A percentile compares a stretch with the other conserved stretches of the same genome.
Evolutionary conservation across 2,797 vertebrate genomes (phyloP).

Genomic region (Aselliscus stoliczkanus): DNA sequence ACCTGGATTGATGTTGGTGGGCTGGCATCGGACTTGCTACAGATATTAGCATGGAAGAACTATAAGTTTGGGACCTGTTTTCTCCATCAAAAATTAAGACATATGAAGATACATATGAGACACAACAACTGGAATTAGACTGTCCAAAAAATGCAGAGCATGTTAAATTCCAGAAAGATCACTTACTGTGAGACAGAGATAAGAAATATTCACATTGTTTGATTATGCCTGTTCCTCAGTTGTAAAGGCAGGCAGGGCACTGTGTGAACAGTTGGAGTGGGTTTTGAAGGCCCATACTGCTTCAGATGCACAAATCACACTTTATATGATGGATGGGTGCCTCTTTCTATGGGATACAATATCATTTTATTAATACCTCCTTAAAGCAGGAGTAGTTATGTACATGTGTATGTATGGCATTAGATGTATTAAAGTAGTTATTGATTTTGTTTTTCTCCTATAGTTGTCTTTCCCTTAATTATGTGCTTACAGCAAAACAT

Average conservation of each 20-base stretch:
- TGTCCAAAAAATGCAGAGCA: not conserved
- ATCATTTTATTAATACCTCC: not conserved
- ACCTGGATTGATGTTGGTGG: not conserved
- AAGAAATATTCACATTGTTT: not conserved
- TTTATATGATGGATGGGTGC: not conserved
- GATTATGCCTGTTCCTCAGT: not conserved
- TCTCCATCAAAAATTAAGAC: not conserved
- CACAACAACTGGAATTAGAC: not conserved
- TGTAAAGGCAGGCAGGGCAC: not conserved
- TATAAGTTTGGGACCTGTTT: not conserved
- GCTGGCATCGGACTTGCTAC: not conserved
- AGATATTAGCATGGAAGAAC: not conserved
- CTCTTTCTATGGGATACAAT: not conserved
- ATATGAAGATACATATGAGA: not conserved
- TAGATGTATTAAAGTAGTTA: not conserved
- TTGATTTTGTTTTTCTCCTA: not conserved
- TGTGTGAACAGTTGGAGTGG: not conserved
- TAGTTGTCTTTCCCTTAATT: slow-evolving; percentile 6
- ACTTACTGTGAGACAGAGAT: not conserved
- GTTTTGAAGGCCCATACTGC: not conserved
- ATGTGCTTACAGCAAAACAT: not conserved
- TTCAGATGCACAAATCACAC: not conserved
- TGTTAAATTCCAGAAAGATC: not conserved
- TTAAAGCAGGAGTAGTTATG: not conserved
- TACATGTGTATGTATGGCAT: not conserved